phyloP scores from a whole-genome alignment of 2,888 invertebrate genomes.

The Chloroclysta siterata region DNA sequence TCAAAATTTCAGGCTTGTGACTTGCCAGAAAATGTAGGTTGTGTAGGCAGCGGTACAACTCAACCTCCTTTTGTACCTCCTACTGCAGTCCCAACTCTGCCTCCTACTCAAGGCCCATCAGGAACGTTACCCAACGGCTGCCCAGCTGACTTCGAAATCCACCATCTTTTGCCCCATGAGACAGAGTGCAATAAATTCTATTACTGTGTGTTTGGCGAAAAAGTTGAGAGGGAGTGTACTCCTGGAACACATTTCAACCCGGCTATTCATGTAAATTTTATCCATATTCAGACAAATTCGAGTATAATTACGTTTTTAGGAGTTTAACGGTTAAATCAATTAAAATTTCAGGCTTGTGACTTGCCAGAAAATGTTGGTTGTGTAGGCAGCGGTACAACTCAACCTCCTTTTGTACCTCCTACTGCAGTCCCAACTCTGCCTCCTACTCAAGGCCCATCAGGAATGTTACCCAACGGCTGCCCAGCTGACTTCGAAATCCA shows the following conservation, averaged over 20 bases:
- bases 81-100: not conserved
- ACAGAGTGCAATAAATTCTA: conserved; percentile 45
- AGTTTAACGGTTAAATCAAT: too few species aligned
- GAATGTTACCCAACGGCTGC: conserved; percentile 53
- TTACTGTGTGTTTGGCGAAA: conserved; percentile 1
- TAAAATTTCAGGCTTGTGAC: conserved; percentile 1
- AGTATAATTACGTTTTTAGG: too few species aligned
- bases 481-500: conserved; percentile 51
- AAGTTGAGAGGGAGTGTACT: not conserved
- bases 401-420: not conserved
- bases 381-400: not conserved
- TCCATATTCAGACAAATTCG: too few species aligned
- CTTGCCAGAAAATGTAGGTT: not conserved
- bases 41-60: not conserved
- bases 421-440: not conserved
- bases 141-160: conserved; percentile 49
- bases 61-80: not conserved
- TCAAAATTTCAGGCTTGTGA: conserved; percentile 2
- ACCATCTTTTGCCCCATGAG: conserved; percentile 57
- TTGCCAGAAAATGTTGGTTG: conserved; percentile 1
- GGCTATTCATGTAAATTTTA: conserved; percentile 1
- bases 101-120: conserved; percentile 25
- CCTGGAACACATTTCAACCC: conserved; percentile 4
- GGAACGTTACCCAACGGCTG: conserved; percentile 53
- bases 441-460: conserved; percentile 25